Evolutionary conservation across 1,140 invertebrate species (phyloP), one percentile per base, ranked within the genome.

Genomic region (Magallana gigas): DNA sequence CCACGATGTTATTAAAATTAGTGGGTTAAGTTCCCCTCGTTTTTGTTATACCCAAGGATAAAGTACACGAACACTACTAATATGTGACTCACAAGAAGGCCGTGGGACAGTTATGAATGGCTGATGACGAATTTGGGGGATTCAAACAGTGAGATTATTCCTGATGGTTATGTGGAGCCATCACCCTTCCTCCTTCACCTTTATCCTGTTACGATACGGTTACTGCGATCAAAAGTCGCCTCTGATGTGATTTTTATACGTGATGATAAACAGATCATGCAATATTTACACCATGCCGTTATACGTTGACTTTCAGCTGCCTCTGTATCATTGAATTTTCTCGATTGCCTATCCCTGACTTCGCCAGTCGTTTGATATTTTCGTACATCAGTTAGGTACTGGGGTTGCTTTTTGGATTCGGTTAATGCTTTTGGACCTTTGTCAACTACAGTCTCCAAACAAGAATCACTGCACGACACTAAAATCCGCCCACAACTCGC

Each of bases 61-160:
- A 76, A 76, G 68, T 76, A 76, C 68, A 29, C 11, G 23, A 29
- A 76, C 14, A 76, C 23, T 29, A 29, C 18, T 18, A 64, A 76
- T 29, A 76, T 76, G 68, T 76, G 68, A 76, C 68, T 76, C 68
- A 76, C 68, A 76, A 76, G 36, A 76, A 12, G 68, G 68, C 36
- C 68, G 68, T 76, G 68, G 68, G 68, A 76, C 68, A 6, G 14
- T 29, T 23, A 29, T 29, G 68, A 76, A 29, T 29, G 11, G 60
- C 29, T 71, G n/a, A 76, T 76, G 68, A 76, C 68, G 23, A 76
- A 76, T 76, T 29, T 8, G 18, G 60, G 68, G 68, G 68, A 76
- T 76, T 76, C 68, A 76, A 29, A 76, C 23, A 64, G 16, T 76
- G 68, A 29, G 68, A 29, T 12, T 29, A 18, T 23, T 36, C 18